A percentile compares a stretch with the other conserved stretches of the same genome.
phyloP scores from a whole-genome alignment of 2,797 vertebrate genomes.

The Squalus acanthias region DNA sequence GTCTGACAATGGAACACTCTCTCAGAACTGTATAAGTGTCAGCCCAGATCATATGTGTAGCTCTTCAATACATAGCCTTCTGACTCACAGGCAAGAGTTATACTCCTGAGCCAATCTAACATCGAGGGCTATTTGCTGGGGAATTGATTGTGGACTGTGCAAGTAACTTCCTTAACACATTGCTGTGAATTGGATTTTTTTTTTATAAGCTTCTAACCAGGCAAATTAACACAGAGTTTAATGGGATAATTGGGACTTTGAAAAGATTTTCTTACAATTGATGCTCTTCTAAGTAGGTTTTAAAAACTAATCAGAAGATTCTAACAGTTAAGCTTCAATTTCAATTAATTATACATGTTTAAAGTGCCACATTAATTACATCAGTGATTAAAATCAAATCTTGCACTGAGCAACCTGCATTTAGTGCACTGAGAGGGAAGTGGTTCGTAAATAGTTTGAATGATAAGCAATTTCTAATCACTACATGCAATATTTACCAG shows the following conservation, averaged over 20 bases:
- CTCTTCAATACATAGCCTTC: background rate
- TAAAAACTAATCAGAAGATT: constrained; percentile 4
- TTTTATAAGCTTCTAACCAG: background rate
- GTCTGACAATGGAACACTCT: background rate
- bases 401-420: background rate
- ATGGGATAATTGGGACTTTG: constrained; percentile 17
- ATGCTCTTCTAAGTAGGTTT: constrained; percentile 26
- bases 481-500: background rate
- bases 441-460: background rate
- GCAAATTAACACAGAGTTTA: background rate
- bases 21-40: background rate
- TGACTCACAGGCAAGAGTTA: background rate
- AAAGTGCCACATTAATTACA: constrained; percentile 15
- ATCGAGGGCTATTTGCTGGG: background rate
- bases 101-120: background rate
- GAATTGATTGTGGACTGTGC: background rate
- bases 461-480: background rate
- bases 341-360: constrained; percentile 28
- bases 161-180: background rate
- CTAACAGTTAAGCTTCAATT: background rate
- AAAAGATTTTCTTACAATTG: constrained; percentile 1
- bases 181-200: background rate
- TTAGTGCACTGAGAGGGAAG: background rate
- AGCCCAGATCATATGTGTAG: background rate
- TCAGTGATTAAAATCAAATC: constrained; percentile 23